Percentiles rank a stretch among this genome's conserved stretches.
These are phyloP conservation scores for Seriola aureovittata DNA, from an alignment of 2,113 vertebrate genomes.

Conservation along the genomic window DNA sequence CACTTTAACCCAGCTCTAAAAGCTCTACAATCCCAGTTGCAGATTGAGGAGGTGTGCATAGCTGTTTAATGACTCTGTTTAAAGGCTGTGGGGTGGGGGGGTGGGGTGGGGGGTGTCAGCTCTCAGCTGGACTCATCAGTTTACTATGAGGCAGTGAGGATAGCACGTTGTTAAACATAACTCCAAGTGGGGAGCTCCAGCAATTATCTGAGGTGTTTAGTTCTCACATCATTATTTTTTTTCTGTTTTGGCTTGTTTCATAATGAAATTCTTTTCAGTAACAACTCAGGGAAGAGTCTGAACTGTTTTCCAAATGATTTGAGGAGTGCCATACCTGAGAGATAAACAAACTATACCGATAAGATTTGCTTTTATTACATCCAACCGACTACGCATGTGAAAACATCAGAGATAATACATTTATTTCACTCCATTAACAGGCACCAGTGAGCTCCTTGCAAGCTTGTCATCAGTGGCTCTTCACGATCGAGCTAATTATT, in stretches of 20 bases:
- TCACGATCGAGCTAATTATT: slow-evolving; percentile 80
- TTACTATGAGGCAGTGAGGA: slow-evolving; percentile 6
- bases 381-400: slow-evolving; percentile 35
- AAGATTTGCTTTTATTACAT: slow-evolving; percentile 50
- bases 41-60: slow-evolving; percentile 26
- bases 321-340: slow-evolving; percentile 20
- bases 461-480: slow-evolving; percentile 74
- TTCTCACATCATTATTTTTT: neutral
- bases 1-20: slow-evolving; percentile 53
- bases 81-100: slow-evolving; percentile 1
- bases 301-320: slow-evolving; percentile 16
- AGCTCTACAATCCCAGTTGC: slow-evolving; percentile 9
- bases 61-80: slow-evolving; percentile 35
- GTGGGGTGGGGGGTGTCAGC: slow-evolving; percentile 8
- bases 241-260: neutral
- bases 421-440: slow-evolving; percentile 65
- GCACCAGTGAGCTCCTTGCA: slow-evolving; percentile 58
- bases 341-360: slow-evolving; percentile 36
- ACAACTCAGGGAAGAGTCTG: neutral
- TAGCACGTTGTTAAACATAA: slow-evolving; percentile 40
- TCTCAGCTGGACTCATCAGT: slow-evolving; percentile 37
- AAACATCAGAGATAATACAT: slow-evolving; percentile 48
- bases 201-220: slow-evolving; percentile 7
- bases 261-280: neutral
- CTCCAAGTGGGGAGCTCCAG: neutral